Evolutionary conservation across 2,113 vertebrate species (phyloP), one percentile per base, ranked within the genome.

Genomic region (Chlamydotis undulata): DNA sequence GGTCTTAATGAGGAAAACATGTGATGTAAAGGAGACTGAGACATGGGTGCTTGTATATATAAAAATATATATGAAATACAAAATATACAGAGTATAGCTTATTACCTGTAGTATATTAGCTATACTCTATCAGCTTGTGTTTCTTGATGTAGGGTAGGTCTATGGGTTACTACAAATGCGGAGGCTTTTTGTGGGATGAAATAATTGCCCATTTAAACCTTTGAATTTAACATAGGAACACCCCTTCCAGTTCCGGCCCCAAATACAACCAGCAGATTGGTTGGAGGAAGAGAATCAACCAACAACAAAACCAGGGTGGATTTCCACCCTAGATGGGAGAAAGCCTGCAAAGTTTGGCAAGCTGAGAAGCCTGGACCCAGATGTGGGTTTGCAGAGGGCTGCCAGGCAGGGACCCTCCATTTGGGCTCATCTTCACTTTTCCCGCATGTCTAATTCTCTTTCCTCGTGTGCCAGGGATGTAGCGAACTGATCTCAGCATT

Each of bases 401-500:
- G 19, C 23, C 28, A 45, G n/a, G 25, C 47, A 39, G 23, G 43
- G 43, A 60, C 23, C 25, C 9, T 59, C 47, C 3, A 0, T 65
- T 57, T 45, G 50, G 75, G 17, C 76, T 90, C 52, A 78, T 31
- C 50, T 55, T 88, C 14, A 2, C 31, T 64, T 88, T 41, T 50
- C 50, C 39, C 3, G 1, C 26, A 3, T 47, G 69, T 15, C 10
- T 6, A 35, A 41, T 69, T 91, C 81, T 41, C 53, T 94, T 89
- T 74, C 60, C 23, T 47, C 41, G 1, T 6, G 7, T 86, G 33
- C 9, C 26, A 45, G 55, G 68, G 88, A 57, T 24, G 14, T 24
- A 91, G 70, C 6, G 14, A 82, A 67, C 41, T 70, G 79, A 43
- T 94, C 50, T 92, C 60, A 80, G 78, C 77, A 79, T 94, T 88